These are phyloP conservation scores for Eremobia ochroleuca DNA, from an alignment of 2,888 invertebrate genomes.

Conservation along the genomic window DNA sequence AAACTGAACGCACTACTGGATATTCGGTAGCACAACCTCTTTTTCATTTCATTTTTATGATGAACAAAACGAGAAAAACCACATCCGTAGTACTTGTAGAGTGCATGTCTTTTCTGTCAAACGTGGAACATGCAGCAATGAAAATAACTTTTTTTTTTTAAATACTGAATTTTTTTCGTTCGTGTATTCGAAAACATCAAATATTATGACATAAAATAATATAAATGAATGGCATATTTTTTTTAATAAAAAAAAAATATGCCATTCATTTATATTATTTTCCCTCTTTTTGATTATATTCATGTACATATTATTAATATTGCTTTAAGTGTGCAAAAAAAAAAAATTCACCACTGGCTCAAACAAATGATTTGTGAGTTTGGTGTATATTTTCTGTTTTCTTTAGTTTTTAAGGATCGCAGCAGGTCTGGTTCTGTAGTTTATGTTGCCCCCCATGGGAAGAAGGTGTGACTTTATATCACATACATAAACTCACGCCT, in stretches of 20 bases:
- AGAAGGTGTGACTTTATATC: not conserved
- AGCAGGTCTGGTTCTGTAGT: not conserved
- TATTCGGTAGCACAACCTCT: slow-evolving; percentile 13
- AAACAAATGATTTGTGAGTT: not conserved
- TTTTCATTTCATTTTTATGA: slow-evolving; percentile 41
- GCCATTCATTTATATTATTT: not conserved
- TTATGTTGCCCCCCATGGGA: not conserved
- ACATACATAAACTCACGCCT: not conserved
- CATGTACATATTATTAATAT: not conserved
- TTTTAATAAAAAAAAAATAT: too few species aligned
- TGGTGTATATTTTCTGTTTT: not conserved
- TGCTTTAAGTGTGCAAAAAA: not conserved
- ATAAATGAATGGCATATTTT: too few species aligned
- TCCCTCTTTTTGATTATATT: not conserved
- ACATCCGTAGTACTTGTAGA: not conserved
- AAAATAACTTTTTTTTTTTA: not conserved
- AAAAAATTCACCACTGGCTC: not conserved
- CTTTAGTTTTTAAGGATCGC: not conserved
- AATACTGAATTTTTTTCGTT: too few species aligned
- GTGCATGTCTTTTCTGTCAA: slow-evolving; percentile 5
- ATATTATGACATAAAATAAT: too few species aligned
- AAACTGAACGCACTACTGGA: slow-evolving; percentile 33
- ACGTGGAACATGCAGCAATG: slow-evolving; percentile 1
- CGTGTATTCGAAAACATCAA: not conserved
- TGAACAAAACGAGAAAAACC: slow-evolving; percentile 39